Percentiles rank a stretch among this genome's conserved stretches.
Evolutionary conservation across 2,888 invertebrate species (phyloP).

Genomic region (Labia minor): DNA sequence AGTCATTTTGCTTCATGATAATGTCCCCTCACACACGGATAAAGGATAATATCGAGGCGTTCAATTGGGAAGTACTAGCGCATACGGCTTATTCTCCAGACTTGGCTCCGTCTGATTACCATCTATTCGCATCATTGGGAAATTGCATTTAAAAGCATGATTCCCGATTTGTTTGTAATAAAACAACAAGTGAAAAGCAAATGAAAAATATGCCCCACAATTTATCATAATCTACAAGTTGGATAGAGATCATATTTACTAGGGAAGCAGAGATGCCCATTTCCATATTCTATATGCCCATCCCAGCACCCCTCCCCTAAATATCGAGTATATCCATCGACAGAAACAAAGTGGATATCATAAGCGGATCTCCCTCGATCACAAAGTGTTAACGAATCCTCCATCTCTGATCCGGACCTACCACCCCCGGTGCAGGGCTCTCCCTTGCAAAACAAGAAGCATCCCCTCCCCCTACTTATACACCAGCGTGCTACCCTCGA

Average conservation of each 20-base stretch:
- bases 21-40: too few relatives aligned
- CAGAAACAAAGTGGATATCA: not conserved
- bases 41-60: too few relatives aligned
- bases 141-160: too few relatives aligned
- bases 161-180: too few relatives aligned
- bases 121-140: too few relatives aligned
- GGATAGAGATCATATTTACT: not conserved
- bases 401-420: not conserved
- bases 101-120: too few relatives aligned
- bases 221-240: not conserved
- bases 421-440: not conserved
- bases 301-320: not conserved
- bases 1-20: too few relatives aligned
- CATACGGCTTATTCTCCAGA: too few relatives aligned
- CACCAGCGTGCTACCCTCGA: not conserved
- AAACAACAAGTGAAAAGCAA: not conserved
- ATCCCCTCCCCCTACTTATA: too few relatives aligned
- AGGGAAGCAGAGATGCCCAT: not conserved
- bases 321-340: not conserved
- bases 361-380: slow-evolving; percentile 2
- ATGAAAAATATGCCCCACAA: not conserved
- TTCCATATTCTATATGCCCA: too few relatives aligned
- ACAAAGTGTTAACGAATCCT: not conserved
- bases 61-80: too few relatives aligned
- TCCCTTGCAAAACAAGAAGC: not conserved